Percentiles rank a stretch among this genome's conserved stretches.
Evolutionary conservation across 2,113 vertebrate genomes (phyloP).

Genomic region (Ramphastos sulfuratus): DNA sequence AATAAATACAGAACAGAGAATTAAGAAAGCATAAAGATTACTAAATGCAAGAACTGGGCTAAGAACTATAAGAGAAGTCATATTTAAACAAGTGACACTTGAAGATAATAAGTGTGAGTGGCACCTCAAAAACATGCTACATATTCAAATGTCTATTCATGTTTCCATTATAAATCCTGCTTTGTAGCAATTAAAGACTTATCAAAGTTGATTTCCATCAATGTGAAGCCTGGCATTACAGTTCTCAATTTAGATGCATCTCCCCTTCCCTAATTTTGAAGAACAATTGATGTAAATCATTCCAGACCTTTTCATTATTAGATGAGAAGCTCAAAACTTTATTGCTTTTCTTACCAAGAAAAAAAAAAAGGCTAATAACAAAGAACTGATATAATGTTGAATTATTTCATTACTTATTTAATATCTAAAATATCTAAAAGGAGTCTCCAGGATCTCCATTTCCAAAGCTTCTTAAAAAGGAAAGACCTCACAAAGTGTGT

Average conservation of each 20-base stretch:
- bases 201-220: background rate
- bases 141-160: background rate
- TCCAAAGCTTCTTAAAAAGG: background rate
- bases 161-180: background rate
- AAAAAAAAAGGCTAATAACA: background rate
- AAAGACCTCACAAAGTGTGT: background rate
- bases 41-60: background rate
- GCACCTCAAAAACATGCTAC: background rate
- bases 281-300: background rate
- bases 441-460: background rate
- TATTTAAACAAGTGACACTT: background rate
- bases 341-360: background rate
- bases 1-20: conserved; percentile 6
- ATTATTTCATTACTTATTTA: background rate
- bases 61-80: background rate
- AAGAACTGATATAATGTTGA: background rate
- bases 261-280: background rate
- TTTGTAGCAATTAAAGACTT: background rate
- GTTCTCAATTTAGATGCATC: background rate
- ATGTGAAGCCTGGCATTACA: background rate
- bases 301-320: conserved; percentile 11
- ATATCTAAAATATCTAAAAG: background rate
- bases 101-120: background rate
- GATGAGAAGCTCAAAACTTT: background rate
- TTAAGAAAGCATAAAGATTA: background rate